These are phyloP conservation scores for Lithophane leautieri DNA, from an alignment of 2,888 invertebrate species.

Conservation along the genomic window DNA sequence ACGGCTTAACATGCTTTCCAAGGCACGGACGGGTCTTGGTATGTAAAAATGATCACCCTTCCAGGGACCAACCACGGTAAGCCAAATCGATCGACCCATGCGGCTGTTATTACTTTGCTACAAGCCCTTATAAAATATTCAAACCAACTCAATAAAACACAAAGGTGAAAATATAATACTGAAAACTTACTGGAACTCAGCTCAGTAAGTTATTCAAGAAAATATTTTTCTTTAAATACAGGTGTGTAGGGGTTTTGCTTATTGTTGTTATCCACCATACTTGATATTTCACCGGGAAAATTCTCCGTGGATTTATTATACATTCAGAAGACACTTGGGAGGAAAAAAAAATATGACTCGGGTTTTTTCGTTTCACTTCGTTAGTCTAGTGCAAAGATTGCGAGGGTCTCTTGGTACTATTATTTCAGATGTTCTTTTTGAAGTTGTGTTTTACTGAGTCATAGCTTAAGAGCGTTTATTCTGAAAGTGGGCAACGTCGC, in stretches of 20 bases:
- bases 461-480: background rate
- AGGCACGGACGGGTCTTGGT: background rate
- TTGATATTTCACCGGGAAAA: conserved; percentile 22
- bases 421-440: conserved; percentile 21
- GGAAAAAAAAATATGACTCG: conserved; percentile 22
- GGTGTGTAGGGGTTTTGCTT: conserved; percentile 1
- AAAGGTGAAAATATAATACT: background rate
- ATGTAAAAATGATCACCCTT: too few species aligned
- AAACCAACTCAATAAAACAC: background rate
- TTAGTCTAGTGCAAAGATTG: conserved; percentile 20
- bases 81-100: too few species aligned
- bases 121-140: background rate
- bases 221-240: conserved; percentile 13
- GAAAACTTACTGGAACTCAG: background rate
- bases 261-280: conserved; percentile 10
- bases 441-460: background rate
- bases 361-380: conserved; percentile 42
- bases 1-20: too few species aligned
- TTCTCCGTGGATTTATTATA: conserved; percentile 50
- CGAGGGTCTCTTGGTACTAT: conserved; percentile 7
- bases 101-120: too few species aligned
- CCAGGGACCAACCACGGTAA: too few species aligned
- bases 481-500: too few species aligned
- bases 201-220: too few species aligned
- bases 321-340: conserved; percentile 41